Conservation (phyloP, 1,140 invertebrate species). For the Whitmania pigra region DNA sequence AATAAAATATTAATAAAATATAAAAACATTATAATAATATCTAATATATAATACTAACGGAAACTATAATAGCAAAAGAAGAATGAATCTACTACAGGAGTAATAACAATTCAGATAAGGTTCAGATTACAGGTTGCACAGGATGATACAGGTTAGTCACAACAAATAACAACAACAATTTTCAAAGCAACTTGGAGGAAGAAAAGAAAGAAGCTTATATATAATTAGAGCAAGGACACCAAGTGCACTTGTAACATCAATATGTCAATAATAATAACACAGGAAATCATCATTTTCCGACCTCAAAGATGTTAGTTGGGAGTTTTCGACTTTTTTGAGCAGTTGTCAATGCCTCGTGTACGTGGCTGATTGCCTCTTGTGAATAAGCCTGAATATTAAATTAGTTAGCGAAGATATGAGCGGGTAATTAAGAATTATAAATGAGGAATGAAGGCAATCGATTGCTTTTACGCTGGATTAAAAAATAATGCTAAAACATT, state of each 20-base stretch:
- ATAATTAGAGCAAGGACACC: conserved; percentile 10
- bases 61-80: too few relatives aligned
- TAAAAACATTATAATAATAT: too few relatives aligned
- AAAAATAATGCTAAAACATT: too few relatives aligned
- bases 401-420: too few relatives aligned
- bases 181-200: background rate
- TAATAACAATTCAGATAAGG: conserved; percentile 13
- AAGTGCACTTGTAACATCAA: conserved; percentile 14
- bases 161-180: too few relatives aligned
- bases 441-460: too few relatives aligned
- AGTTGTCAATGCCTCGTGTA: conserved; percentile 82
- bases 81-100: background rate
- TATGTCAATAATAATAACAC: conserved; percentile 2
- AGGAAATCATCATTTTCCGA: conserved; percentile 46
- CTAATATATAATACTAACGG: too few relatives aligned
- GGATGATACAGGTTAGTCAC: too few relatives aligned
- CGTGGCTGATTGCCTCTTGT: conserved; percentile 84
- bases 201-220: background rate
- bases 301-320: conserved; percentile 90
- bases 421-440: too few relatives aligned
- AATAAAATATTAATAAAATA: too few relatives aligned
- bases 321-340: conserved; percentile 63
- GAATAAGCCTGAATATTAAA: conserved; percentile 69
- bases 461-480: too few relatives aligned
- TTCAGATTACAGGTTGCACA: too few relatives aligned